Base-by-base conservation (phyloP, 2,888 invertebrate species). In the Rhagonycha fulva region DNA sequence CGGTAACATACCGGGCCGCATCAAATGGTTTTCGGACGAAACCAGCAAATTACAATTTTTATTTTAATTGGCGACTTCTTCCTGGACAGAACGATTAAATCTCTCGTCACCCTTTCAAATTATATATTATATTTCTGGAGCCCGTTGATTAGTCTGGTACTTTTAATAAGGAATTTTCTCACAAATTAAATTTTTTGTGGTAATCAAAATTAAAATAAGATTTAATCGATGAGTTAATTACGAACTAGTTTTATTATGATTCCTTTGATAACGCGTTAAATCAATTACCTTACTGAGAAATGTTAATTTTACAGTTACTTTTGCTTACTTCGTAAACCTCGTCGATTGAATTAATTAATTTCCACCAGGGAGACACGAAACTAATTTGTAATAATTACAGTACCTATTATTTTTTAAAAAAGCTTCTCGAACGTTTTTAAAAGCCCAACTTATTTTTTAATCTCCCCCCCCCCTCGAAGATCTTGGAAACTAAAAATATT, bases 251-350 rank as follows among this genome's bases (percentile, higher is more conserved):
- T 47, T 63, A 76, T 47, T 47, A n/a, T n/a, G 28, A 88, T 82
- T 88, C 89, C 88, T 88, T 77, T 89, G 88, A 28, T 28, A 76
- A 89, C 89, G 71, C 89, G 84, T 60, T 80, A 77, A 87, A 75
- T 83, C 75, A 84, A 86, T 12, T 83, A 86, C 68, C 87, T 62
- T 86, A 82, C 75, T 86, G 86, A 72, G 83, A 81, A 72, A 85
- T 80, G 19, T 82, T 62, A 30, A 80, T 79, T 14, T 79, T 76
- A 47, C 78, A 78, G 71, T 89, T 89, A 75, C 89, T 90, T 80
- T 91, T 85, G 84, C 85, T 90, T 69, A 90, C 32, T 47, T 28
- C 28, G 28, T 28, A 28, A 28, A 26, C 28, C 9, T 28, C 11
- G 32, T 47, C n/a, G n/a, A 47, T 5, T 47, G 12, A 47, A 12